Percentiles rank a stretch among this genome's conserved stretches.
phyloP scores from a whole-genome alignment of 2,888 invertebrate species.

The Cremastinae sp. region DNA sequence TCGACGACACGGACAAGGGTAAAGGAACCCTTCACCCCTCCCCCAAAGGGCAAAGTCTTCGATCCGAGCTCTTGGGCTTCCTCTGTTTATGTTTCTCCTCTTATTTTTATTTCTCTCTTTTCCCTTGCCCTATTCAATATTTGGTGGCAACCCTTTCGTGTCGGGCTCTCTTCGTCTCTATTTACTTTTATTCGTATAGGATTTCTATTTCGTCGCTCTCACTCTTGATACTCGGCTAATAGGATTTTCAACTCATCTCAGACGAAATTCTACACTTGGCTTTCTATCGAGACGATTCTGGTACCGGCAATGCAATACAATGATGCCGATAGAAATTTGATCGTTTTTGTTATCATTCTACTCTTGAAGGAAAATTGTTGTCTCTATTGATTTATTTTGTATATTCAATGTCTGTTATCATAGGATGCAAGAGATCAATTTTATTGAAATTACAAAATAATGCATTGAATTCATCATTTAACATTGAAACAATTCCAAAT shows the following conservation, averaged over 20 bases:
- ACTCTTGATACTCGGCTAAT: neutral
- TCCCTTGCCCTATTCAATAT: neutral
- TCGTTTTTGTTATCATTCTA: no score
- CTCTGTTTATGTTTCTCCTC: constrained; percentile 20
- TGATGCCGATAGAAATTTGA: no score
- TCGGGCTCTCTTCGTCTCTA: neutral
- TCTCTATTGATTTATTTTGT: no score
- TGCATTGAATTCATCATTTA: no score
- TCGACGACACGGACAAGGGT: constrained; percentile 61
- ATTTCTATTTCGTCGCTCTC: constrained; percentile 9
- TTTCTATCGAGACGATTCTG: no score
- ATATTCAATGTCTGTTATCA: no score
- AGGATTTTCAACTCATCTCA: neutral
- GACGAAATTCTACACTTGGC: neutral
- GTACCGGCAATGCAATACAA: no score
- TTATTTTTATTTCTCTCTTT: no score
- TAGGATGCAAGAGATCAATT: no score
- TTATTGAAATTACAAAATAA: no score
- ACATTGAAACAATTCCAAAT: no score
- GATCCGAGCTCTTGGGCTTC: constrained; percentile 18
- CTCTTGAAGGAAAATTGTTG: no score
- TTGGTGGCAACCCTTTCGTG: constrained; percentile 3
- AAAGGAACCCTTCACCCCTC: constrained; percentile 23
- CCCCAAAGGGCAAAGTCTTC: constrained; percentile 59
- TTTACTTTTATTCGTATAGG: constrained; percentile 17